phyloP scores from a whole-genome alignment of 1,140 invertebrate species.

The Bombus huntii region DNA sequence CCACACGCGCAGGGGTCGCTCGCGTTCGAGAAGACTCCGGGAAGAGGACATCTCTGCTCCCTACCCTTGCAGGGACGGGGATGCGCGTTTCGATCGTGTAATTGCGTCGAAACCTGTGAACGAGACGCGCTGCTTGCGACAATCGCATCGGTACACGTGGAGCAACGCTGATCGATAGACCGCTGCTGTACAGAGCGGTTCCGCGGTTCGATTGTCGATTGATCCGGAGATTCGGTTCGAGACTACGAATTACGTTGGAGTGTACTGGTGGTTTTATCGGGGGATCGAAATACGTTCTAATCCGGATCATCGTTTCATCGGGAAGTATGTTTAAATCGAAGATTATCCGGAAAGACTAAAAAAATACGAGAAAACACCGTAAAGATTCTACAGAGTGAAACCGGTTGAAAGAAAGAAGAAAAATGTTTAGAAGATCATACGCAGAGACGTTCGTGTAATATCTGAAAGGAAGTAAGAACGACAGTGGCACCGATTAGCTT shows the following conservation, averaged over 20 bases:
- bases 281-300: not conserved
- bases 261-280: not conserved
- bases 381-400: not conserved
- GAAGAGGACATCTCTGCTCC: not conserved
- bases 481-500: not conserved
- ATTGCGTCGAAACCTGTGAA: constrained; percentile 6
- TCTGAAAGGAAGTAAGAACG: not conserved
- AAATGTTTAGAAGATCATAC: not conserved
- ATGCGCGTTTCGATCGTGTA: constrained; percentile 52
- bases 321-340: not conserved
- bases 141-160: constrained; percentile 17
- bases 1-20: not conserved
- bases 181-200: not conserved
- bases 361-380: not conserved
- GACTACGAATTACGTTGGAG: not conserved
- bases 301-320: not conserved
- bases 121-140: not conserved
- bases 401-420: not conserved
- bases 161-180: constrained; percentile 22
- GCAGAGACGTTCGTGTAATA: not conserved
- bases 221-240: constrained; percentile 20
- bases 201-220: constrained; percentile 28
- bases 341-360: not conserved
- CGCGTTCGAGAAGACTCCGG: not conserved
- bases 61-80: not conserved